These are phyloP conservation scores for Euproctis similis DNA, from an alignment of 2,888 invertebrate species.

Conservation along the genomic window DNA sequence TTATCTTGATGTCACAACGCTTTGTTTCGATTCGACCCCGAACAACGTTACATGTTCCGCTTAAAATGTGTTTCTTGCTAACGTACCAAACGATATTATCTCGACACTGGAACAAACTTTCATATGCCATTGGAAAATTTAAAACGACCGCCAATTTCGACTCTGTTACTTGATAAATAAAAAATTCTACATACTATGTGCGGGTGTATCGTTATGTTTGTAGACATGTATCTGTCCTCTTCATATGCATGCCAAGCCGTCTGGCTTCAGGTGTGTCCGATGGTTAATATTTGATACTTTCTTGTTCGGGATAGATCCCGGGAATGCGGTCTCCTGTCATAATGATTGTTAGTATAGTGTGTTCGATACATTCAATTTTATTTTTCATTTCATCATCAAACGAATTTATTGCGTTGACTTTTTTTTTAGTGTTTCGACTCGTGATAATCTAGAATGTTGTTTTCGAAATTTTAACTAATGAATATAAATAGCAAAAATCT, in stretches of 20 bases:
- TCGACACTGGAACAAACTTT: conserved; percentile 46
- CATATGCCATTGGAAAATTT: conserved; percentile 24
- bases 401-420: conserved; percentile 33
- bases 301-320: conserved; percentile 52
- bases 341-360: conserved; percentile 35
- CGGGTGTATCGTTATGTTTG: conserved; percentile 18
- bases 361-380: conserved; percentile 28
- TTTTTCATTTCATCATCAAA: conserved; percentile 15
- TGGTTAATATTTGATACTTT: conserved; percentile 73
- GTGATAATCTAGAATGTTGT: no score
- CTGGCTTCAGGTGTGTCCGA: conserved; percentile 67
- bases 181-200: conserved; percentile 16
- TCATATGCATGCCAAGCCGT: conserved; percentile 66
- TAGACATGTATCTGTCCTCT: conserved; percentile 45
- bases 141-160: conserved; percentile 25
- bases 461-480: background rate
- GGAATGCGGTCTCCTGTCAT: conserved; percentile 41
- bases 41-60: conserved; percentile 69
- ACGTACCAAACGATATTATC: conserved; percentile 68
- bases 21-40: conserved; percentile 70
- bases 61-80: conserved; percentile 75
- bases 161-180: conserved; percentile 25
- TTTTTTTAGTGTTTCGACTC: no score
- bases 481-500: no score
- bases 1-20: conserved; percentile 71